phyloP scores from a whole-genome alignment of 2,888 invertebrate species.

The Sinodicranocentrus sp. region DNA sequence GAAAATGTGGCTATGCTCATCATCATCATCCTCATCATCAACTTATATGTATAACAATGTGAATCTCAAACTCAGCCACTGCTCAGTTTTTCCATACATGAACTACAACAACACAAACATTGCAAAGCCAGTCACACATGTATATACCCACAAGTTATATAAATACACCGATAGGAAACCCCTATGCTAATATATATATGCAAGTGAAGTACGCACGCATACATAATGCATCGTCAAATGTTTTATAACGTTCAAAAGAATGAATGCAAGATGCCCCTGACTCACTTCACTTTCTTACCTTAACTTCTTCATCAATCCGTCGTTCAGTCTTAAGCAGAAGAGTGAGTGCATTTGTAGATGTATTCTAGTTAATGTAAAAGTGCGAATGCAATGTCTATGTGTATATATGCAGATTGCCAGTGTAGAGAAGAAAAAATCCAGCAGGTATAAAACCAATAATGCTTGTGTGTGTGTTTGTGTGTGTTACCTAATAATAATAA shows the following conservation, averaged over 20 bases:
- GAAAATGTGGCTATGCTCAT: not conserved
- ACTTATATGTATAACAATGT: conserved; percentile 41
- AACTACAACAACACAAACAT: no score
- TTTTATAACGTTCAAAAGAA: no score
- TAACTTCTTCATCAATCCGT: no score
- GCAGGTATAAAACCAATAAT: conserved; percentile 20
- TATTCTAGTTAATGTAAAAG: not conserved
- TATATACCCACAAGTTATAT: conserved; percentile 5
- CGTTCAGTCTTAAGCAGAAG: not conserved
- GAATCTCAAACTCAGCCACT: conserved; percentile 44
- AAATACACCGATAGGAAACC: not conserved
- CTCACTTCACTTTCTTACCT: conserved; percentile 19
- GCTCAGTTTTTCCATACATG: conserved; percentile 2
- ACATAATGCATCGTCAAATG: no score
- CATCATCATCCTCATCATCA: not conserved
- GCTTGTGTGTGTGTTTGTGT: not conserved
- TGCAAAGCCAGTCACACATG: no score
- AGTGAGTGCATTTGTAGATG: not conserved
- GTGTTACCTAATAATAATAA: conserved; percentile 10
- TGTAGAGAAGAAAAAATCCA: not conserved
- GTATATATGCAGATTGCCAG: not conserved
- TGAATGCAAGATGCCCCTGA: conserved; percentile 38
- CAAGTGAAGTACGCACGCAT: not conserved
- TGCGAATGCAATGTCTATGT: not conserved
- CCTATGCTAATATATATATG: conserved; percentile 19